Evolutionary conservation across 2,888 invertebrate genomes (phyloP), one percentile per base, ranked within the genome.

Genomic region (Sminthurides aquaticus): DNA sequence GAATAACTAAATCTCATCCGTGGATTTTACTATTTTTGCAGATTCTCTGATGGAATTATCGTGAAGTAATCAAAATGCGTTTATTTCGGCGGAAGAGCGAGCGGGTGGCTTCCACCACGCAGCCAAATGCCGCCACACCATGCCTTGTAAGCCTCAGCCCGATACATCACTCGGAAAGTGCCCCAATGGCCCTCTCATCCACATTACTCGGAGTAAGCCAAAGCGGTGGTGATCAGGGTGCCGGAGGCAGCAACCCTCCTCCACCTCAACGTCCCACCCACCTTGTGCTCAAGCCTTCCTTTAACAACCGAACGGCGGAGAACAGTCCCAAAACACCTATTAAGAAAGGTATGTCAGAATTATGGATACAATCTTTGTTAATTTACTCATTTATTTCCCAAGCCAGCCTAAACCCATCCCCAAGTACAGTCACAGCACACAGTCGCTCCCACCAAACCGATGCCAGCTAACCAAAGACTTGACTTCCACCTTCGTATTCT

Each of bases 81-180:
- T 65, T 74, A 2, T 74, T 74, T 67, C 71, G 74, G n/a, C 57
- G 72, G 56, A 74, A 73, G 66, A 69, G 72, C 27, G 73, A 73
- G 18, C 64, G 72, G 28, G 64, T 67, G 15, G 56, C 52, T 5
- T 5, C 52, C 5, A 5, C 52, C 3, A 20, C 52, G 20, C 18
- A 15, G 18, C 22, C 22, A 5, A 20, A 5, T 20, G 20, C 68
- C 1, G 65, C 73, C 8, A 49, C 72, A 25, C 70, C 74, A 2
- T 72, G 71, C 60, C 67, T 73, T 29, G 72, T 72, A 49, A 73
- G 72, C 49, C 65, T 73, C 11, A 67, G 68, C 25, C 73, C 74
- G 0, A 62, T 73, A 8, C 66, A 64, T 26, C 66, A 64, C 59
- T 60, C 66, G 15, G 67, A 67, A 29, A 67, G 62, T 60, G 59